Conservation (phyloP, 2,113 vertebrate genomes). For the Leptosomus discolor region DNA sequence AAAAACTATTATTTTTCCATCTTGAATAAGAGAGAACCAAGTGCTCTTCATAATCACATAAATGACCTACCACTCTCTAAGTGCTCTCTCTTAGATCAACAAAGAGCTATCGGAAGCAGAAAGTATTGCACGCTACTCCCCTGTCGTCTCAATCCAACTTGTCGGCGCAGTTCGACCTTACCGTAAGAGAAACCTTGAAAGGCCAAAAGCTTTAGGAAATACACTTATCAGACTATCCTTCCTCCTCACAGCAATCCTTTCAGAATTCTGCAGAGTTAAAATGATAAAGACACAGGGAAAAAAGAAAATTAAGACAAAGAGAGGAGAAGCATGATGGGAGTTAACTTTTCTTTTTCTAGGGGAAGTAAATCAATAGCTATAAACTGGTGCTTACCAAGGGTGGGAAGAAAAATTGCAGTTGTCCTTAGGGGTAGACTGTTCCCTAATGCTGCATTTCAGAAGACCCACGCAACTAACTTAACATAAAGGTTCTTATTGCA, state of each 20-base stretch:
- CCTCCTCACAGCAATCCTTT: neutral
- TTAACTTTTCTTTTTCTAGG: neutral
- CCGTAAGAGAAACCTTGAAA: conserved; percentile 29
- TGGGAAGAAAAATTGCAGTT: neutral
- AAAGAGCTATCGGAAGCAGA: conserved; percentile 68
- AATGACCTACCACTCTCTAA: conserved; percentile 69
- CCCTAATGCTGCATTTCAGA: neutral
- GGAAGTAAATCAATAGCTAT: neutral
- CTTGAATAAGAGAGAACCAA: conserved; percentile 67
- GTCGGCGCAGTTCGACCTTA: neutral
- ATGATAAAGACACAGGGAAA: neutral
- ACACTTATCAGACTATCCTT: conserved; percentile 8
- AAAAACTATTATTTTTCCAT: conserved; percentile 70
- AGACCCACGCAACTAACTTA: neutral
- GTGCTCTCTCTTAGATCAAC: conserved; percentile 70
- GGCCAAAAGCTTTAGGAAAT: conserved; percentile 29
- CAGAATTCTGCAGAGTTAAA: neutral
- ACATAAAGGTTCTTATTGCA: neutral
- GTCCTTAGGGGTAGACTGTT: neutral
- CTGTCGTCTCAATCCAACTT: neutral
- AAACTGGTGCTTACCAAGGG: neutral
- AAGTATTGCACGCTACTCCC: conserved; percentile 22
- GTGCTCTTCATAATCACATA: conserved; percentile 73
- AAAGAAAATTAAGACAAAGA: neutral
- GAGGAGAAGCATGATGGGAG: neutral